A percentile compares a stretch with the other conserved stretches of the same genome.
phyloP scores from a whole-genome alignment of 2,113 vertebrate genomes.

The Quiscalus mexicanus region DNA sequence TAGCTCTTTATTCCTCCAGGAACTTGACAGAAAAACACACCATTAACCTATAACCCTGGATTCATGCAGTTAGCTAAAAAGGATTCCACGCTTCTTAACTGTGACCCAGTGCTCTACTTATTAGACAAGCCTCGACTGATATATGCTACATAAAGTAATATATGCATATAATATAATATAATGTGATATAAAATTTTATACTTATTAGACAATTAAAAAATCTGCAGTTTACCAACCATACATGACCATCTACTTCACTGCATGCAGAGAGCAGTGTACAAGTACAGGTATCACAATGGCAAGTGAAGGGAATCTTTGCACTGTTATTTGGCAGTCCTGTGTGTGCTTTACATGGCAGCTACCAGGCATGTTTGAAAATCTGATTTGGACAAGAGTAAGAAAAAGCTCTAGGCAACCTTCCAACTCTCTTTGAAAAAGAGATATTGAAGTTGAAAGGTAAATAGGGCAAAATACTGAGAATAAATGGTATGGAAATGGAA shows the following conservation, averaged over 20 bases:
- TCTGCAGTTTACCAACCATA: background rate
- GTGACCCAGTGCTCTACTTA: background rate
- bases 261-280: background rate
- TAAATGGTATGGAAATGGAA: background rate
- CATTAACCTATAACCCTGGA: background rate
- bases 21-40: background rate
- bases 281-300: background rate
- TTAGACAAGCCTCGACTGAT: background rate
- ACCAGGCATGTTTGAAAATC: background rate
- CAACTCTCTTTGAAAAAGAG: background rate
- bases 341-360: background rate
- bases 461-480: background rate
- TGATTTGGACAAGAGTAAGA: background rate
- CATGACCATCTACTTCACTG: background rate
- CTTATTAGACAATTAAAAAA: background rate
- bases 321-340: background rate
- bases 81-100: background rate
- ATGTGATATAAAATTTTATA: background rate
- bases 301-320: background rate
- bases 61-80: background rate
- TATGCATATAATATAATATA: background rate
- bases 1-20: background rate
- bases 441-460: background rate
- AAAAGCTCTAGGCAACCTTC: background rate
- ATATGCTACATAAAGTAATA: background rate